Base-by-base conservation (phyloP, 2,113 vertebrate species). In the Catharus bicknelli region DNA sequence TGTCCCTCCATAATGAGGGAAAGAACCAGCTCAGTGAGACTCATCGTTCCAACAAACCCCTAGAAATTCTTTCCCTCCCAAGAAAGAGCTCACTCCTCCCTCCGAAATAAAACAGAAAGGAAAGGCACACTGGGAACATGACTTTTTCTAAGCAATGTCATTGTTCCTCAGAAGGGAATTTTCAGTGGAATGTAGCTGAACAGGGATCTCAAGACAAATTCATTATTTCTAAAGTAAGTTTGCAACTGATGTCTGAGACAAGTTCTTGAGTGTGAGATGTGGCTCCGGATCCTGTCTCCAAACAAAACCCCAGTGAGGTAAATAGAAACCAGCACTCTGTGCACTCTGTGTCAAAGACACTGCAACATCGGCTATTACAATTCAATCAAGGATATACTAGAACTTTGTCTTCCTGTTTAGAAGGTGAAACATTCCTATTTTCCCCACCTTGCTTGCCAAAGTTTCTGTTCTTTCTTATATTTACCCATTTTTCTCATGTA, bases 1-100 rank as follows among this genome's bases (percentile, higher is more conserved):
- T 2, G 3, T 45, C 53, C 57, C 40, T 72, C 36, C 0, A 0
- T 0, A 50, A 57, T 0, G 12, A 20, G 38, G 47, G 29, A 30
- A 74, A 85, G 62, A 30, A 63, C 10, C 5, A 11, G 40, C 67
- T 51, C 13, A 1, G 59, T 0, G 4, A 87, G 12, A 88, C 25
- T 16, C 81, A 43, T 1, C 13, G 11, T 15, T 21, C 10, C 6
- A 64, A 40, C 9, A 59, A 84, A 70, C 5, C 11, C 43, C 29
- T 22, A 43, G 17, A 22, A 51, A 38, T 43, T 45, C 38, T 8
- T 68, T 55, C 11, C 32, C 29, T 42, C 48, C 18, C 3, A 0
- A 57, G 21, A 40, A 53, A 40, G 53, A 10, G 2, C 22, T 64
- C 54, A 10, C 21, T 17, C 11, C n/a, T 42, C 62, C 27, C 45